These are phyloP conservation scores for Euleptes europaea DNA, from an alignment of 2,113 vertebrate genomes.

Conservation along the genomic window DNA sequence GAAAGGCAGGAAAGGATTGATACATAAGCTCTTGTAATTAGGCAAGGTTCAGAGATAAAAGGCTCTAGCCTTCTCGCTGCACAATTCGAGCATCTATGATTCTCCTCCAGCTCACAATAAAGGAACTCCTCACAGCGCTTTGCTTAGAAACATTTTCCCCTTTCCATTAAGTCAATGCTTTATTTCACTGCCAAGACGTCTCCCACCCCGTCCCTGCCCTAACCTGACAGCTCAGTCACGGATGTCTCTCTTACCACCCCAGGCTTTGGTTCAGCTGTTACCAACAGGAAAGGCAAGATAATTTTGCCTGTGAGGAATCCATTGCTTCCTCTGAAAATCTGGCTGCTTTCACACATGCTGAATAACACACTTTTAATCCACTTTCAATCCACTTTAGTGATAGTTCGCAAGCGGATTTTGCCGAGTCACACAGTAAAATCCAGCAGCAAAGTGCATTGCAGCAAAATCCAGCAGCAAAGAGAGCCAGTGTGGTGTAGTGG, in stretches of 20 bases:
- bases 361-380: no score
- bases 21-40: not conserved
- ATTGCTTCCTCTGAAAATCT: slow-evolving; percentile 78
- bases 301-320: slow-evolving; percentile 72
- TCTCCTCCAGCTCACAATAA: slow-evolving; percentile 40
- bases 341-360: no score
- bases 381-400: no score
- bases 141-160: slow-evolving; percentile 54
- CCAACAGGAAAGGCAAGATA: slow-evolving; percentile 73
- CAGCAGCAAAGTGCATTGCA: no score
- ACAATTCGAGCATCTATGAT: not conserved
- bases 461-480: no score
- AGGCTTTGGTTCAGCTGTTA: slow-evolving; percentile 74
- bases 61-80: not conserved
- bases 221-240: slow-evolving; percentile 73
- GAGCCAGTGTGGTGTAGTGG: no score
- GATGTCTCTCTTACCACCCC: slow-evolving; percentile 70
- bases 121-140: slow-evolving; percentile 41
- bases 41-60: not conserved
- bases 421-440: no score
- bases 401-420: no score
- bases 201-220: slow-evolving; percentile 24
- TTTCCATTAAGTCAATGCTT: slow-evolving; percentile 58
- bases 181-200: slow-evolving; percentile 46
- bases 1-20: not conserved